Evolutionary conservation across 2,113 vertebrate genomes (phyloP).

Genomic region (Daboia siamensis): DNA sequence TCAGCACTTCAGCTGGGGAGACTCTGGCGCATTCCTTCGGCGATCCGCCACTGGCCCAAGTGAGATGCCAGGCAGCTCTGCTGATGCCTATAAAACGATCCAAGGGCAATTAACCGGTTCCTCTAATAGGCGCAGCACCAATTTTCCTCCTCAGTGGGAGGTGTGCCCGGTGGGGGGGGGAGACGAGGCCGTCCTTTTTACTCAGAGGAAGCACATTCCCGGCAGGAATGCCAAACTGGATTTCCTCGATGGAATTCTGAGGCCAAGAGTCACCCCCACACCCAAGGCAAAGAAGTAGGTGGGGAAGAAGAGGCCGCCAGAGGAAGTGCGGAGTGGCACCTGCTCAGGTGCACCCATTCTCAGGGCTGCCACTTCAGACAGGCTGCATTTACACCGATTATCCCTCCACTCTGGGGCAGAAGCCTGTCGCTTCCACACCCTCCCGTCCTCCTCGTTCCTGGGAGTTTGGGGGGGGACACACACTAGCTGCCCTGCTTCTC

Average conservation of each 20-base stretch:
- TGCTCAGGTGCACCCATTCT: conserved; percentile 25
- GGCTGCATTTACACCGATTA: neutral
- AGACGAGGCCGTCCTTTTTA: conserved; percentile 59
- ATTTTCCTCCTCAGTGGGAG: conserved; percentile 45
- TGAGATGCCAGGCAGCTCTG: conserved; percentile 46
- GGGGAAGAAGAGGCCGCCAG: conserved; percentile 1
- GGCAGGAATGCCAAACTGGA: conserved; percentile 33
- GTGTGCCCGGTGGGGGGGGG: conserved; percentile 51
- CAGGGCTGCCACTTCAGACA: neutral
- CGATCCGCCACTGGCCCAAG: conserved; percentile 33
- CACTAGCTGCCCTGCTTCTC: neutral
- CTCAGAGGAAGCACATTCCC: conserved; percentile 63
- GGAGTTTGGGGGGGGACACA: neutral
- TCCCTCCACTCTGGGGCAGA: neutral
- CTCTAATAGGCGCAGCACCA: conserved; percentile 52
- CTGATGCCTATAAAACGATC: conserved; percentile 47
- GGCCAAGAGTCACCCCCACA: conserved; percentile 41
- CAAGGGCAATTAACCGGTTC: conserved; percentile 49
- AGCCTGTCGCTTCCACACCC: neutral
- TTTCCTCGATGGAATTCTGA: conserved; percentile 58
- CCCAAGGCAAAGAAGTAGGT: conserved; percentile 47
- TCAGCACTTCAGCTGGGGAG: neutral
- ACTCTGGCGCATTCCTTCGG: neutral
- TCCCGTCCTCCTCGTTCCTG: neutral
- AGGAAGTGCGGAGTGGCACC: conserved; percentile 37